These are phyloP conservation scores for Oxygymnocypris stewartii DNA, from an alignment of 2,113 vertebrate genomes.

Conservation along the genomic window DNA sequence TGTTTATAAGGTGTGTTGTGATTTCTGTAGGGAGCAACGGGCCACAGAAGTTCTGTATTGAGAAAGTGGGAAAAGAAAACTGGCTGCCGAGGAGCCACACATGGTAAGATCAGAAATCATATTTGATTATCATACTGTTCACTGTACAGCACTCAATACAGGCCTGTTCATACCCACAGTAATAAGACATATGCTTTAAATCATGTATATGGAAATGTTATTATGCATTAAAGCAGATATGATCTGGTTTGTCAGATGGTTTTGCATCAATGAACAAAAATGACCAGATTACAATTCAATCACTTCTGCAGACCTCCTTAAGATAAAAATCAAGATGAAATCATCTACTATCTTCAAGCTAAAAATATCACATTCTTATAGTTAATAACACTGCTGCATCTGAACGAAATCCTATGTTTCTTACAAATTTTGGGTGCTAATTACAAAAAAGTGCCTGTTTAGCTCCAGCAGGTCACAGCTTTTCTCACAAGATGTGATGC, in stretches of 20 bases:
- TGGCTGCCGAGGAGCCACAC: slow-evolving; percentile 99
- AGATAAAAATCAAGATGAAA: neutral
- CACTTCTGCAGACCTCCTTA: neutral
- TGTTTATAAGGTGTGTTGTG: neutral
- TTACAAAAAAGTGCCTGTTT: no score
- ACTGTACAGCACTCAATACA: neutral
- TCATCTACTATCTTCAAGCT: neutral
- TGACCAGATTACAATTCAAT: neutral
- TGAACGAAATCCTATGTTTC: no score
- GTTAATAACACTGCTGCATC: no score
- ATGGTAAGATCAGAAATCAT: slow-evolving; percentile 78
- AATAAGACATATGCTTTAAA: neutral
- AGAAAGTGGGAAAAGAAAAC: slow-evolving; percentile 99
- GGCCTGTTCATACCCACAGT: neutral
- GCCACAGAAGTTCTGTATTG: slow-evolving; percentile 97
- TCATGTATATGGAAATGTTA: neutral
- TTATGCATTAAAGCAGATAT: neutral
- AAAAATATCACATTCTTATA: neutral
- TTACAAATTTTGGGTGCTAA: no score
- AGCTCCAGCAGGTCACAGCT: no score
- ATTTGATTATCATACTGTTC: neutral
- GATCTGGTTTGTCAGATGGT: neutral
- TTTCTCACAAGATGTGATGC: no score
- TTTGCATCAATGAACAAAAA: neutral
- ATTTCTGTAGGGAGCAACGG: slow-evolving; percentile 91